Evolutionary conservation across 2,797 vertebrate genomes (phyloP), one percentile per base, ranked within the genome.

Genomic region (Lateolabrax maculatus): DNA sequence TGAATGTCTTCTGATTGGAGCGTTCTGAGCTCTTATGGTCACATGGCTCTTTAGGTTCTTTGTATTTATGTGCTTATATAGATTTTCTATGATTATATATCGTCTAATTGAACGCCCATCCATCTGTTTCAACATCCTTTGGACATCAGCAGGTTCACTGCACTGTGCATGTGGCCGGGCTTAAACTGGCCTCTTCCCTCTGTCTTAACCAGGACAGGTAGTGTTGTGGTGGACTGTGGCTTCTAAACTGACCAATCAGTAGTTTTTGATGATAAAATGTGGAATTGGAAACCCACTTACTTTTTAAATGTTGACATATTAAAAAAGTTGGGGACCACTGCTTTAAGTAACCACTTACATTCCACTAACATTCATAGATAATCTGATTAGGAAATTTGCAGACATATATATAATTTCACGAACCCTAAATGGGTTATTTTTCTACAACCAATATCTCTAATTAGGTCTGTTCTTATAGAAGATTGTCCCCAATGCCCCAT

Each of bases 381-480:
- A 34, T 51, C 21, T 51, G 34, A 68, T 39, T 44, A 46, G 10
- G 0, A 75, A 36, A 72, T 21, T 73, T 71, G 23, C 19, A 60
- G 44, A 64, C 43, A 49, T 43, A 19, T 3, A 37, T 25, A 36
- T 31, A 70, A 55, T 49, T 49, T 66, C n/a, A 61, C 29, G n/a
- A 68, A 39, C 3, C 9, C 39, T 48, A 19, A 58, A 51, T 43
- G 34, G 27, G 25, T 57, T 6, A 60, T 21, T 56, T 36, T 57
- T 21, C 41, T 57, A 18, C 55, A 27, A 12, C 60, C 19, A 9
- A 23, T 21, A 61, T 68, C 44, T 75, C n/a, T 68, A 46, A 81
- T 83, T 61, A 78, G 63, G 77, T 69, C 57, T 74, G 44, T 41
- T 27, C 51, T 75, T 56, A 52, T 15, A 57, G 56, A 71, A n/a